Conservation (phyloP, 2,888 invertebrate genomes). For the Amblyjoppa fuscipennis region DNA sequence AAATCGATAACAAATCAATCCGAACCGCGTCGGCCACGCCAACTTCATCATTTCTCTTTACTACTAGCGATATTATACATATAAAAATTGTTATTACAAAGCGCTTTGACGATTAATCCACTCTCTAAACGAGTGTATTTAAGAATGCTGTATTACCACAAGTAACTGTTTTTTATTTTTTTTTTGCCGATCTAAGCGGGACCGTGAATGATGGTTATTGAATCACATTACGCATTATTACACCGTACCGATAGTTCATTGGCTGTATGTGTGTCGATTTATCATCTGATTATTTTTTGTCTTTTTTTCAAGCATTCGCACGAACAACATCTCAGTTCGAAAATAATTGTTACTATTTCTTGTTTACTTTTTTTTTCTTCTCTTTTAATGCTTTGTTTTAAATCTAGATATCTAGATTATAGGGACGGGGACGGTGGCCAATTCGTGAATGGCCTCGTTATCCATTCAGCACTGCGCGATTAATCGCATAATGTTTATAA, state of each 20-base stretch:
- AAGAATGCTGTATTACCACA: slow-evolving; percentile 63
- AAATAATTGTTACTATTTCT: slow-evolving; percentile 70
- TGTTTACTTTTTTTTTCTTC: slow-evolving; percentile 49
- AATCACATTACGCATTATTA: slow-evolving; percentile 70
- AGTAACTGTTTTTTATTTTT: slow-evolving; percentile 53
- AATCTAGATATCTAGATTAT: slow-evolving; percentile 67
- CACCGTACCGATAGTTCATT: slow-evolving; percentile 61
- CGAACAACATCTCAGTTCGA: slow-evolving; percentile 65
- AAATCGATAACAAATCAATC: slow-evolving; percentile 69
- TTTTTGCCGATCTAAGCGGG: slow-evolving; percentile 64
- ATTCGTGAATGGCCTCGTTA: slow-evolving; percentile 65
- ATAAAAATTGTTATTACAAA: slow-evolving; percentile 75
- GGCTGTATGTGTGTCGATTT: slow-evolving; percentile 50
- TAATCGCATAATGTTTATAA: slow-evolving; percentile 37
- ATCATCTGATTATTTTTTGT: slow-evolving; percentile 44
- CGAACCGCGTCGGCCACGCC: slow-evolving; percentile 57
- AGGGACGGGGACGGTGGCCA: slow-evolving; percentile 73
- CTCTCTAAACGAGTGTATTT: slow-evolving; percentile 61
- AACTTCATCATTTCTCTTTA: slow-evolving; percentile 61
- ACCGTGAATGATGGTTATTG: slow-evolving; percentile 62
- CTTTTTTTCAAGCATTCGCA: slow-evolving; percentile 56
- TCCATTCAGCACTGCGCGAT: slow-evolving; percentile 63
- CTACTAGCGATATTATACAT: slow-evolving; percentile 72
- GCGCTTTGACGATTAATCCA: slow-evolving; percentile 69
- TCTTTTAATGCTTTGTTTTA: slow-evolving; percentile 59